Evolutionary conservation across 2,113 vertebrate genomes (phyloP).

Genomic region (Engystomops pustulosus): DNA sequence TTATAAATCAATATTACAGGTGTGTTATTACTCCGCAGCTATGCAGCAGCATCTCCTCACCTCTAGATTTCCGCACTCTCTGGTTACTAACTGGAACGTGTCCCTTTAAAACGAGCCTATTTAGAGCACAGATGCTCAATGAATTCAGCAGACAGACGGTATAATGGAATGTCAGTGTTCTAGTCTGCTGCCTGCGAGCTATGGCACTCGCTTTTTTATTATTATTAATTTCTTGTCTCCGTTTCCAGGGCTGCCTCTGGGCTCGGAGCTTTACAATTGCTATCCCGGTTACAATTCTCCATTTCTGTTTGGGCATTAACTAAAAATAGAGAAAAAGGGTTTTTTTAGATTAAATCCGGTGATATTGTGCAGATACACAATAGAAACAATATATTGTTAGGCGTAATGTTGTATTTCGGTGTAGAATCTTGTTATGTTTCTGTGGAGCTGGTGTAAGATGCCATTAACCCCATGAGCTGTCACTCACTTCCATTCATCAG

Average conservation of each 20-base stretch:
- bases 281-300: slow-evolving; percentile 67
- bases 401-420: too few species aligned
- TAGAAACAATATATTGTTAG: not conserved
- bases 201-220: slow-evolving; percentile 64
- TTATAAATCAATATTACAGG: slow-evolving; percentile 56
- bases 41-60: slow-evolving; percentile 34
- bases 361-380: not conserved
- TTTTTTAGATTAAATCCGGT: slow-evolving; percentile 64
- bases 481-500: too few species aligned
- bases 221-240: slow-evolving; percentile 73
- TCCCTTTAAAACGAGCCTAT: slow-evolving; percentile 72
- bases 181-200: slow-evolving; percentile 74
- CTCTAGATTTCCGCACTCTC: slow-evolving; percentile 45
- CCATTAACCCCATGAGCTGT: too few species aligned
- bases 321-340: slow-evolving; percentile 73
- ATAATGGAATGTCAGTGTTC: slow-evolving; percentile 76
- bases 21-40: slow-evolving; percentile 51
- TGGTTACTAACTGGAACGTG: slow-evolving; percentile 65
- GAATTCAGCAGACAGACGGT: slow-evolving; percentile 76
- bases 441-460: too few species aligned
- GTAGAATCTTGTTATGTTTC: too few species aligned
- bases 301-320: slow-evolving; percentile 73
- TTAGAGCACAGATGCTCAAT: slow-evolving; percentile 77
- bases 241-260: slow-evolving; percentile 72
- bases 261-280: slow-evolving; percentile 68